These are phyloP conservation scores for Pterocles burchelli DNA, from an alignment of 2,113 vertebrate genomes.

Conservation along the genomic window DNA sequence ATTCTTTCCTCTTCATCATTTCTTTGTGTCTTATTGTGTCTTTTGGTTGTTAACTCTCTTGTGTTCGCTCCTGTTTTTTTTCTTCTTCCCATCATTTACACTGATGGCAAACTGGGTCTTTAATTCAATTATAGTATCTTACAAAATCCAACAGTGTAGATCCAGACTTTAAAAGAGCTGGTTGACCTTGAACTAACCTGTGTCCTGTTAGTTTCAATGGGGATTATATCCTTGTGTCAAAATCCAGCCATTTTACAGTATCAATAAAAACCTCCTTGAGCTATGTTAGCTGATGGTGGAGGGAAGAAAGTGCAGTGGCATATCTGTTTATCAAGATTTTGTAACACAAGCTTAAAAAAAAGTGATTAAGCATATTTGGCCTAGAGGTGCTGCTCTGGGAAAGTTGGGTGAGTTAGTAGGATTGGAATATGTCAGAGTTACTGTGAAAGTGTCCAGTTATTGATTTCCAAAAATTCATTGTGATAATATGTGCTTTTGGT, in stretches of 20 bases:
- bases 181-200: not conserved
- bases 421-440: not conserved
- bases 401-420: not conserved
- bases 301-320: not conserved
- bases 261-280: not conserved
- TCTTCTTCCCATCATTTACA: not conserved
- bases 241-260: not conserved
- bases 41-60: not conserved
- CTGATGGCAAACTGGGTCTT: not conserved
- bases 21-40: not conserved
- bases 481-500: not conserved
- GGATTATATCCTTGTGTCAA: not conserved
- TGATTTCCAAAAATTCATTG: not conserved
- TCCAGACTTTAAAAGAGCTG: not conserved
- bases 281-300: not conserved
- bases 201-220: not conserved
- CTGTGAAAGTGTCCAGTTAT: not conserved
- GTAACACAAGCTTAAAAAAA: not conserved
- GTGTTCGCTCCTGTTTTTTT: not conserved
- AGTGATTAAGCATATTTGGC: not conserved
- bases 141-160: not conserved
- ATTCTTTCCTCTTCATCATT: not conserved
- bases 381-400: not conserved
- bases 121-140: not conserved
- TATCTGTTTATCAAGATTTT: not conserved